Percentiles rank a stretch among this genome's conserved stretches.
Conservation (phyloP, 2,113 vertebrate species). For the Corydoras maculifer region DNA sequence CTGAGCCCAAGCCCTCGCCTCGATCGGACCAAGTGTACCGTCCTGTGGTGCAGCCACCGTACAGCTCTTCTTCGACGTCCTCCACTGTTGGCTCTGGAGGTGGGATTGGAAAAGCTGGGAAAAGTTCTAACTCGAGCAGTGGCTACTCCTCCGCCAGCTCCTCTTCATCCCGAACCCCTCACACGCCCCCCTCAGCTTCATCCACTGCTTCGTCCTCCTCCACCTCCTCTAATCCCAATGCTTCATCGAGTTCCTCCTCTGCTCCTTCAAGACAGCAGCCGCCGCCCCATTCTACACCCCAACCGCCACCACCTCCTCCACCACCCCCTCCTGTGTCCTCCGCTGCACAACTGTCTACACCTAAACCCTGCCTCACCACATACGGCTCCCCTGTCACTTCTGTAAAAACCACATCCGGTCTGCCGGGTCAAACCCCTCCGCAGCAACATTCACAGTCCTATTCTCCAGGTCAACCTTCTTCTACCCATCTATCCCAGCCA, state of each 20-base stretch:
- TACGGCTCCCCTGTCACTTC: constrained; percentile 57
- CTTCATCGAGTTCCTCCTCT: constrained; percentile 56
- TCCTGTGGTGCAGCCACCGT: constrained; percentile 75
- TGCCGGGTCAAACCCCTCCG: constrained; percentile 67
- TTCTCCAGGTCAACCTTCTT: constrained; percentile 65
- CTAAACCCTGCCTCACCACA: constrained; percentile 56
- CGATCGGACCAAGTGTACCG: constrained; percentile 68
- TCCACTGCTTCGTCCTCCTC: constrained; percentile 53
- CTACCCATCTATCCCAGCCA: constrained; percentile 57
- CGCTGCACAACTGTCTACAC: constrained; percentile 48
- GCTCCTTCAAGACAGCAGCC: constrained; percentile 58
- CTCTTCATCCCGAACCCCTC: constrained; percentile 56
- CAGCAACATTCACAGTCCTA: constrained; percentile 59
- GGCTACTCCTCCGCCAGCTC: constrained; percentile 61
- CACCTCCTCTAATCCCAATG: constrained; percentile 60
- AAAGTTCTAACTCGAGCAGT: constrained; percentile 58
- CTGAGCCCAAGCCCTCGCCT: constrained; percentile 56
- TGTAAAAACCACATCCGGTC: constrained; percentile 69
- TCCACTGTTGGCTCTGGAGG: constrained; percentile 42
- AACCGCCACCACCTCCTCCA: constrained; percentile 46
- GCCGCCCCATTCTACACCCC: constrained; percentile 48
- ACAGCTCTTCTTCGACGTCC: constrained; percentile 55
- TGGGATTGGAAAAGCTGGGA: constrained; percentile 49
- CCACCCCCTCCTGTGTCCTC: constrained; percentile 51
- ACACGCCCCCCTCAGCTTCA: constrained; percentile 58